Base-by-base conservation (phyloP, 2,113 vertebrate species). In the Dromas ardeola region DNA sequence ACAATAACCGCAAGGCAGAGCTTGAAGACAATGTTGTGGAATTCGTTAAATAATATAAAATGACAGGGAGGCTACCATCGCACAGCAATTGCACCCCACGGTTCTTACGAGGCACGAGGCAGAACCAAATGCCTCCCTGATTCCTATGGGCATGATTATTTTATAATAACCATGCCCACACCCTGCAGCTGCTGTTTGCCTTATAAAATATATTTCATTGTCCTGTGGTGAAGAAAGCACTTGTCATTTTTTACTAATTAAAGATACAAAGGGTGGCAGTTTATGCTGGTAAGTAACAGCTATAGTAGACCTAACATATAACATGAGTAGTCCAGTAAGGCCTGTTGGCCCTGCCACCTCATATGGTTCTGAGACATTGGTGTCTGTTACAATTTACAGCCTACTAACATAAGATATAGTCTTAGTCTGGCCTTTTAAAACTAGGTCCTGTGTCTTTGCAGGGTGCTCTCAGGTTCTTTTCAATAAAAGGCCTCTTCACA, bases 41-140 rank as follows among this genome's bases (percentile, higher is more conserved):
- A 96, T 95, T 96, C 5, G 7, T 96, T 95, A 97, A 93, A 78
- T 97, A 96, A 98, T 95, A 62, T 21, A 96, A 96, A 89, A 91
- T 97, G 97, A 98, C 97, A 97, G 77, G 76, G 74, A 94, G 55
- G 62, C 34, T 93, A 50, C 93, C 82, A 86, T 56, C 1, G 4
- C 77, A 74, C 90, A 79, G 70, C 87, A 96, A 93, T 77, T 92
- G 90, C 58, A 85, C 90, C 89, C 94, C 95, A 80, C 11, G 20
- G 92, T 93, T 81, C 85, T 83, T 55, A 43, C 4, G 63, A 97
- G 66, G 90, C 94, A 97, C 5, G 23, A 94, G 93, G 95, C 96
- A 96, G 91, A 95, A 93, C 63, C 92, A 95, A 96, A 92, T 93
- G 70, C 82, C 74, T 94, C 76, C 72, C 65, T n/a, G 19, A 84